Evolutionary conservation across 2,888 invertebrate genomes (phyloP).

Genomic region (Theodoxus fluviatilis): DNA sequence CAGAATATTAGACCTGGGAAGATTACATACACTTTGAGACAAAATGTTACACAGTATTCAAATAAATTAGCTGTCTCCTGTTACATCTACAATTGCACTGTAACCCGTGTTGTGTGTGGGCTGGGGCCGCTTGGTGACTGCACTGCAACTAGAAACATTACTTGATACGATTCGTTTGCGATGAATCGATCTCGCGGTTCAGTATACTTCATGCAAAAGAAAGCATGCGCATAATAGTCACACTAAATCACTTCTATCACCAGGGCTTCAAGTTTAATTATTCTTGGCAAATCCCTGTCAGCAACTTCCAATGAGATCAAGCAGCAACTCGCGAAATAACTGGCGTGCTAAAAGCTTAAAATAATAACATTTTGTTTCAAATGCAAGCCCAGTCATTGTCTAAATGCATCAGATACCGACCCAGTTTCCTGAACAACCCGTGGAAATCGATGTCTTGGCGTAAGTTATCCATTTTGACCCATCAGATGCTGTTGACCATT

Average conservation of each 20-base stretch:
- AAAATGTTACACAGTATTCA: not conserved
- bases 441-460: slow-evolving; percentile 53
- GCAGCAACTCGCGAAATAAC: not conserved
- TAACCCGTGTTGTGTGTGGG: not conserved
- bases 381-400: not conserved
- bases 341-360: not conserved
- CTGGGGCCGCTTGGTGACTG: too few relatives aligned
- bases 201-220: too few relatives aligned
- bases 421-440: slow-evolving; percentile 51
- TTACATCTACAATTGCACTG: not conserved
- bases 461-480: slow-evolving; percentile 33
- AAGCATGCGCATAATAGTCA: too few relatives aligned
- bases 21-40: not conserved
- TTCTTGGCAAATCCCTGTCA: too few relatives aligned
- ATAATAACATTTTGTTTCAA: slow-evolving; percentile 13
- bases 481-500: not conserved
- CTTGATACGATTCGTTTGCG: too few relatives aligned
- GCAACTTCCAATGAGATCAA: too few relatives aligned
- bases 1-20: not conserved
- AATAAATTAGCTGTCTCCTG: not conserved
- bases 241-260: too few relatives aligned
- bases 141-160: too few relatives aligned
- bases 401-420: slow-evolving; percentile 28
- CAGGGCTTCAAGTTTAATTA: too few relatives aligned
- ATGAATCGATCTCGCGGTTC: too few relatives aligned